Conservation (phyloP, 1,140 invertebrate species). For the Rhizoglyphus robini region DNA sequence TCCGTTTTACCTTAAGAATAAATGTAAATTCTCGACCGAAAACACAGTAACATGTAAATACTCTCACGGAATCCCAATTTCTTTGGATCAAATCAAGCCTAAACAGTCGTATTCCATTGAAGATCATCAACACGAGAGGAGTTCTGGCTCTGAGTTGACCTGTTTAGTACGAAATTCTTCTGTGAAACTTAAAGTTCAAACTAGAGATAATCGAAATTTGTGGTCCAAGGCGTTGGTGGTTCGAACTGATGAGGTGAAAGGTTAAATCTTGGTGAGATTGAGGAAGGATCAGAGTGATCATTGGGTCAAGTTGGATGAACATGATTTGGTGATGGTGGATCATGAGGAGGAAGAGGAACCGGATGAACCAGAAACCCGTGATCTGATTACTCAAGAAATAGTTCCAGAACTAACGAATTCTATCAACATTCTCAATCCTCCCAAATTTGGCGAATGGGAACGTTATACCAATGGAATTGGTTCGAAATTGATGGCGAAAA, state of each 20-base stretch:
- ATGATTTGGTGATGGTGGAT: slow-evolving; percentile 15
- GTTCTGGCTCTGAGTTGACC: too few species aligned
- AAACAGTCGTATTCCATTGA: not conserved
- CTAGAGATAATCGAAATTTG: not conserved
- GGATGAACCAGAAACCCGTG: not conserved
- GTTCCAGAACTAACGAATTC: slow-evolving; percentile 25
- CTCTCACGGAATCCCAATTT: slow-evolving; percentile 8
- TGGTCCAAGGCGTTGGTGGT: not conserved
- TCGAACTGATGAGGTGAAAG: not conserved
- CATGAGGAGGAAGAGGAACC: not conserved
- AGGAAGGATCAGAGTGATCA: slow-evolving; percentile 7
- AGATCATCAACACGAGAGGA: not conserved
- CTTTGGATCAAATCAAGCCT: not conserved
- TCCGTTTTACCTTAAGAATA: slow-evolving; percentile 5
- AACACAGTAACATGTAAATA: slow-evolving; percentile 5
- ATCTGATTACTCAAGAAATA: not conserved
- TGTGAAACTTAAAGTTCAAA: not conserved
- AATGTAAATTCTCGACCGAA: too few species aligned
- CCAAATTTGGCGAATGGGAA: slow-evolving; percentile 63
- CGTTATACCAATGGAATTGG: slow-evolving; percentile 75
- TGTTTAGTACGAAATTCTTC: too few species aligned
- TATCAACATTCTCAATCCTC: too few species aligned
- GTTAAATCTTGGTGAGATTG: not conserved
- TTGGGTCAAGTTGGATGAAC: not conserved
- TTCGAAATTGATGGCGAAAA: slow-evolving; percentile 73